Base-by-base conservation (phyloP, 1,140 invertebrate genomes). In the Cydia strobilella region DNA sequence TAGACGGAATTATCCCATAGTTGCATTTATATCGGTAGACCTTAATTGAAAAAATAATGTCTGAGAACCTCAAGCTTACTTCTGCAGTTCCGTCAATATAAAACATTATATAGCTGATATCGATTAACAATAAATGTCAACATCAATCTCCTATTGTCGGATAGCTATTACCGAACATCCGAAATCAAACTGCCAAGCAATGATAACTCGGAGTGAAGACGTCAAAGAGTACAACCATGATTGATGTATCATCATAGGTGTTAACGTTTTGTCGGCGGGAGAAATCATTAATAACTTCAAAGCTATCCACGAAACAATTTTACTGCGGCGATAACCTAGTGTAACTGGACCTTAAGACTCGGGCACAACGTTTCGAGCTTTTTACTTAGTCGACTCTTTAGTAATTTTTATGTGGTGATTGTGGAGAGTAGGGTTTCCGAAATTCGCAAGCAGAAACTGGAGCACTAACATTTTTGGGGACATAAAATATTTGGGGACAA, bases 201-300 rank as follows among this genome's bases (percentile, higher is more conserved):
- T 69, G 31, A 69, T 69, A 42, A 69, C 20, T 69, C 31, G 65
- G n/a, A 69, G 27, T 69, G n/a, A 59, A 69, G 65, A 69, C 65
- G 31, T 69, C 65, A 69, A 39, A 42, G 31, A 69, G 65, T 35
- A 42, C 31, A 69, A 69, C 35, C 15, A 42, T 69, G 65, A 69
- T 69, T 39, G 65, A 69, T 69, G 65, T 23, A 69, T 35, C 18
- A 69, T 35, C 31, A 39, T 18, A 39, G 65, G 65, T 35, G 65
- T 35, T 35, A 69, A 42, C 65, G 65, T 69, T 69, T 15, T 35
- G 35, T 31, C 27, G 5, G 15, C 65, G 31, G 63, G 27, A 69
- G 65, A 69, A 69, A 69, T 10, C 65, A 69, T 69, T 69, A 69
- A 69, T 69, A 69, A 39, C 65, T 59, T 59, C 20, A 9, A 59